Base-by-base conservation (phyloP, 2,113 vertebrate species). In the Ctenomys sociabilis region DNA sequence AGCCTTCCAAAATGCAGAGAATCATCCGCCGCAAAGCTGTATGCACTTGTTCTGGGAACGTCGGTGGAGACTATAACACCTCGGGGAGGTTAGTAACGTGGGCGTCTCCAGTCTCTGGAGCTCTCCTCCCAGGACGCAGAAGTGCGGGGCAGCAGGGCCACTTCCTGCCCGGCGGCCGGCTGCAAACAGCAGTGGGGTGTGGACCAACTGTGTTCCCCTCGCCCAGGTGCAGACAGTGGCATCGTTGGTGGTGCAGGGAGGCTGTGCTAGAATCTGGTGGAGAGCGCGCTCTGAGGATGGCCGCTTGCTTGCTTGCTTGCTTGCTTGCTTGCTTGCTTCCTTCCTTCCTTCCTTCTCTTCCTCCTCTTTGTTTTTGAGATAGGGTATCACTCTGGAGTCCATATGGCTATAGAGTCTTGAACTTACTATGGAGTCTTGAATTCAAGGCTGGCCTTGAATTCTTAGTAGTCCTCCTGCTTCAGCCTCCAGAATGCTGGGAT, bases 1-100 rank as follows among this genome's bases (percentile, higher is more conserved):
- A 97, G 90, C 97, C 97, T 37, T 5, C 54, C 7, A 92, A 91
- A 90, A 72, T 61, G 68, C 96, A 96, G 3, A 96, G 95, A 49
- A 85, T 59, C 2, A 35, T 64, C 0, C 72, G 45, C 84, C 70
- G 4, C 57, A 96, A 94, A 72, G 86, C 93, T 2, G 26, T 59
- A 19, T 90, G 92, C 93, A 95, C 59, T 3, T 97, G 90, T 84
- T 87, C 94, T 0, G 45, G 88, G 90, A 90, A 70, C 45, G 49
- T 77, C 85, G 9, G 66, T 0, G 87, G 95, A 21, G 91, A 95
- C 30, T 66, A 40, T 78, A 80, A 59, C 92, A 92, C 82, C 84
- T 91, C 90, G 0, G 63, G 92, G 68, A 77, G 73, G 73, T 98
- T 57, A 93, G 93, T 97, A 81, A 26, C 3, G 24, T 52, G 30